Percentiles rank a stretch among this genome's conserved stretches.
These are phyloP conservation scores for Montipora sp. DNA, from an alignment of 64 coral and sea anemone species.

Conservation along the genomic window DNA sequence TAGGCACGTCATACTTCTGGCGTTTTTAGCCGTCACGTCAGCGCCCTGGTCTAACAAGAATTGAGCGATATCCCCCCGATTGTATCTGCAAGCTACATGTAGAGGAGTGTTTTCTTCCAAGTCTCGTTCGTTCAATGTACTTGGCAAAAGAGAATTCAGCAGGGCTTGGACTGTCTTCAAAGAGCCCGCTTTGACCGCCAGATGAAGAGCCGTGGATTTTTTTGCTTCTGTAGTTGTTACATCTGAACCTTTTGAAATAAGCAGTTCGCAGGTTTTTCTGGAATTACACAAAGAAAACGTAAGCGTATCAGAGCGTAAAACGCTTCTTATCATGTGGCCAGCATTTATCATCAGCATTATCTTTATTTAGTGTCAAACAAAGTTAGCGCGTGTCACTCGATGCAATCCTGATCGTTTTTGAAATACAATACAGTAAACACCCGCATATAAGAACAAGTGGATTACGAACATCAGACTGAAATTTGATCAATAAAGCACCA, in stretches of 20 bases:
- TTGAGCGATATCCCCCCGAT: background rate
- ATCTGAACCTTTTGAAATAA: conserved; percentile 7
- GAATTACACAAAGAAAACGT: background rate
- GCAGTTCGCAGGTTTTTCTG: conserved; percentile 53
- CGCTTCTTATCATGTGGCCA: background rate
- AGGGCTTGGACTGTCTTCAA: background rate
- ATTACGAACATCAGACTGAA: too few relatives aligned
- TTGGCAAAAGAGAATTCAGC: background rate
- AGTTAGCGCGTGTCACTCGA: too few relatives aligned
- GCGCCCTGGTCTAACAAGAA: conserved; percentile 37
- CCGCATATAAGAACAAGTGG: too few relatives aligned
- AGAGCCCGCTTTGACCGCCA: conserved; percentile 11
- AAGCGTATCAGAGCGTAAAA: background rate
- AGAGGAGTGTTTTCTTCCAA: background rate
- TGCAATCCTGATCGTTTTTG: too few relatives aligned
- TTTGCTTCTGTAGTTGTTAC: background rate
- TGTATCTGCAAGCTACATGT: conserved; percentile 43
- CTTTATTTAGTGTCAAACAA: too few relatives aligned
- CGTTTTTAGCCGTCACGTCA: conserved; percentile 46
- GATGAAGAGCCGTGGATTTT: conserved; percentile 39
- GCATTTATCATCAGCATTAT: too few relatives aligned
- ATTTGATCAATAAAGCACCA: too few relatives aligned
- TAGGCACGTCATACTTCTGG: conserved; percentile 57
- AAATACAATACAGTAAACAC: too few relatives aligned
- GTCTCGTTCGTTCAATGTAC: conserved; percentile 14